Conservation (phyloP, 2,113 vertebrate species). For the Panurus biarmicus region DNA sequence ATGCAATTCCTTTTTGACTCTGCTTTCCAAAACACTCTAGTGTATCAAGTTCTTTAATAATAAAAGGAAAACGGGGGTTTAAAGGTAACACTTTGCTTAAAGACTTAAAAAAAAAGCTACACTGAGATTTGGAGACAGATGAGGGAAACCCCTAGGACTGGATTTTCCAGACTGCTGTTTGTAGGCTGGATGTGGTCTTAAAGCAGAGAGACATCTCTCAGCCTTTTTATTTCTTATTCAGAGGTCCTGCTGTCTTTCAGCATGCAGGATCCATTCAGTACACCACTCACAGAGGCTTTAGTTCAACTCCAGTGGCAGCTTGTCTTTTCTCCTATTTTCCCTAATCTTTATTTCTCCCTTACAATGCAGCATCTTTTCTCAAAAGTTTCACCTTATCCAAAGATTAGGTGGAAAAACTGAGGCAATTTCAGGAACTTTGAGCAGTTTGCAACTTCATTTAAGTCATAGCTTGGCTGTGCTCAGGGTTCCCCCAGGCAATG, state of each 20-base stretch:
- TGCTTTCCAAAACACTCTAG: not conserved
- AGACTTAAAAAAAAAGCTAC: not conserved
- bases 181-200: not conserved
- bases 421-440: not conserved
- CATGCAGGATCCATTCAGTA: not conserved
- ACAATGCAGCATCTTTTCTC: not conserved
- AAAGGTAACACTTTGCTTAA: not conserved
- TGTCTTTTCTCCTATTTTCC: not conserved
- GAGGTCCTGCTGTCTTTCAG: not conserved
- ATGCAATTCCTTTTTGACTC: not conserved
- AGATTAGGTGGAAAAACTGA: not conserved
- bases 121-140: not conserved
- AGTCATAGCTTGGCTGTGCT: not conserved
- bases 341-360: slow-evolving; percentile 3
- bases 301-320: not conserved
- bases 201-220: not conserved
- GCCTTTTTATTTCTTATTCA: not conserved
- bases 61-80: not conserved
- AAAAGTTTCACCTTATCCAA: not conserved
- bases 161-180: not conserved
- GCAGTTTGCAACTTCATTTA: not conserved
- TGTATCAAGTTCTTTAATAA: not conserved
- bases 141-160: not conserved
- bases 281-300: not conserved
- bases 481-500: not conserved